Conservation (phyloP, 2,888 invertebrate genomes). For the Idaea straminata region DNA sequence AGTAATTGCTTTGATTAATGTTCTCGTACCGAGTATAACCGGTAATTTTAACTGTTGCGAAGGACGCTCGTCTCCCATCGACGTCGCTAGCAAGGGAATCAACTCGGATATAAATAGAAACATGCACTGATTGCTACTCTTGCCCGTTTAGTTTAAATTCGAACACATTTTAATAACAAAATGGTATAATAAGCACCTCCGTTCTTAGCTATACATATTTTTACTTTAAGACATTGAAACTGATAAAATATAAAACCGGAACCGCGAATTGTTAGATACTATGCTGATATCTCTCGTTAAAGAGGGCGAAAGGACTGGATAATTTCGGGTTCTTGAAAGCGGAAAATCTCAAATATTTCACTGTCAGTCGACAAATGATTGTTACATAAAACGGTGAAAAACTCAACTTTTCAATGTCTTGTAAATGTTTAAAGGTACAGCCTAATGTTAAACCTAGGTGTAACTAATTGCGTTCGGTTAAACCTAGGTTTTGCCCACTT, state of each 20-base stretch:
- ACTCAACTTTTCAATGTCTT: not conserved
- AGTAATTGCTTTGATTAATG: not conserved
- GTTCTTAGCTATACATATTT: not conserved
- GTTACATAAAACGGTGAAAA: constrained; percentile 30
- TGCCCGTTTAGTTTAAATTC: not conserved
- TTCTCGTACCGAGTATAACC: not conserved
- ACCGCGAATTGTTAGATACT: constrained; percentile 29
- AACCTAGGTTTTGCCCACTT: too few relatives aligned
- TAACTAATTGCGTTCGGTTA: too few relatives aligned
- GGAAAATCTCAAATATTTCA: constrained; percentile 52
- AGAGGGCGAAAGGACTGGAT: constrained; percentile 50
- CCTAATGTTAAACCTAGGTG: too few relatives aligned
- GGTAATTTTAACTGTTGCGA: not conserved
- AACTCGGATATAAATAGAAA: not conserved
- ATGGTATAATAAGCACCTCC: not conserved
- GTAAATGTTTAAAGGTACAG: not conserved
- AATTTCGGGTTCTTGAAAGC: constrained; percentile 49
- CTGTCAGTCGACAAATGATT: constrained; percentile 30
- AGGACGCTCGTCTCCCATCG: too few relatives aligned
- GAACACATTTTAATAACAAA: not conserved
- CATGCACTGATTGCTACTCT: not conserved
- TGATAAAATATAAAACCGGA: constrained; percentile 4
- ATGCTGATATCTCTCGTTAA: constrained; percentile 39
- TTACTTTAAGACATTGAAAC: not conserved
- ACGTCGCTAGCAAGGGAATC: too few relatives aligned